These are phyloP conservation scores for Characodon lateralis DNA, from an alignment of 2,797 vertebrate genomes.

Conservation along the genomic window DNA sequence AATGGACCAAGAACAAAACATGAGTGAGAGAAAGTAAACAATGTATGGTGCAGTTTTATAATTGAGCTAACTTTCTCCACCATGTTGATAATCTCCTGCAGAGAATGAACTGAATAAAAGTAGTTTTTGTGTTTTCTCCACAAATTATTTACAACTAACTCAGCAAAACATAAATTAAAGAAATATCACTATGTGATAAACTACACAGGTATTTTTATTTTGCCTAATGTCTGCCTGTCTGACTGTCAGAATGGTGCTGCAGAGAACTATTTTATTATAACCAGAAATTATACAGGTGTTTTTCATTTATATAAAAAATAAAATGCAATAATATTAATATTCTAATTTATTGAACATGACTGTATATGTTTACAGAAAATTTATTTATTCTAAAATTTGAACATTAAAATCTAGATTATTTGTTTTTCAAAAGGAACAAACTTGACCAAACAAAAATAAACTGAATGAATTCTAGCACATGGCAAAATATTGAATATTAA, in stretches of 20 bases:
- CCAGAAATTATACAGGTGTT: neutral
- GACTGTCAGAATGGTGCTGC: neutral
- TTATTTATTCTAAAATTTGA: neutral
- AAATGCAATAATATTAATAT: neutral
- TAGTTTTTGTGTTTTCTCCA: conserved; percentile 4
- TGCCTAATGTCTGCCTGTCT: neutral
- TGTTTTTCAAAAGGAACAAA: too few species aligned
- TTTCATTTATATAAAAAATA: neutral
- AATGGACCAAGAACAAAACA: conserved; percentile 14
- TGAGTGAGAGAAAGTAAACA: conserved; percentile 4
- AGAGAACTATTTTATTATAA: too few species aligned
- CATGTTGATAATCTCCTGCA: conserved; percentile 62
- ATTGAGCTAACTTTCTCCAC: conserved; percentile 71
- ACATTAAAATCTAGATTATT: neutral
- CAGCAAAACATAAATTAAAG: too few species aligned
- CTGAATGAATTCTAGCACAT: neutral
- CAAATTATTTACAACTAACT: conserved; percentile 2
- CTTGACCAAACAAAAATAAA: too few species aligned
- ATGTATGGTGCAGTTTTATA: conserved; percentile 70
- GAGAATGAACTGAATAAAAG: conserved; percentile 10
- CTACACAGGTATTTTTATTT: neutral
- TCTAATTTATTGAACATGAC: neutral
- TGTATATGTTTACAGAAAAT: neutral
- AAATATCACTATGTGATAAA: neutral
- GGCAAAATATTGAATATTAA: neutral